phyloP scores from a whole-genome alignment of 2,888 invertebrate species.

The Epinotia brunnichana region DNA sequence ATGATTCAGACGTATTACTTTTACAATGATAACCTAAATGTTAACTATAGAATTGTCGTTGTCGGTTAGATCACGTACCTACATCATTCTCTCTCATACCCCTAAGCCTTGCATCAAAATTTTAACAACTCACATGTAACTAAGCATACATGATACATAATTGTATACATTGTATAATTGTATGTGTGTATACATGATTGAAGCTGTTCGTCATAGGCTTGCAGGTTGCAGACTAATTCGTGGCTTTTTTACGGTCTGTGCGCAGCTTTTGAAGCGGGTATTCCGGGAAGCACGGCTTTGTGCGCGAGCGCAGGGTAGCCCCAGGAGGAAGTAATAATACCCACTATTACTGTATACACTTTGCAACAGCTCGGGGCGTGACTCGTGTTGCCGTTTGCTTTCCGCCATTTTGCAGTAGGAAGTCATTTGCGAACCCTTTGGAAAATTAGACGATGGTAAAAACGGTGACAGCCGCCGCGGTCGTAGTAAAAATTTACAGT shows the following conservation, averaged over 20 bases:
- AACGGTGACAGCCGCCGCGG: not conserved
- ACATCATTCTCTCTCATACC: not conserved
- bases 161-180: not conserved
- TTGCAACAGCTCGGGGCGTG: conserved; percentile 40
- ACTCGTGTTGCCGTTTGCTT: conserved; percentile 43
- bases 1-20: conserved; percentile 6
- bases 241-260: conserved; percentile 47
- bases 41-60: not conserved
- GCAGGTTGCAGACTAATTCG: conserved; percentile 45
- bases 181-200: not conserved
- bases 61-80: conserved; percentile 1
- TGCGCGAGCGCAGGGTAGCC: conserved; percentile 54
- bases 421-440: conserved; percentile 33
- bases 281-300: conserved; percentile 66
- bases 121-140: not conserved
- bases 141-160: not conserved
- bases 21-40: conserved; percentile 1
- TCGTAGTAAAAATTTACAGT: not conserved
- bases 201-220: conserved; percentile 37
- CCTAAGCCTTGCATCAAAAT: not conserved
- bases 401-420: conserved; percentile 39
- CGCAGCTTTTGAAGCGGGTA: conserved; percentile 56
- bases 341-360: conserved; percentile 42
- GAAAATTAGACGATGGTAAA: conserved; percentile 7
- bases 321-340: conserved; percentile 49